phyloP scores from a whole-genome alignment of 2,888 invertebrate species.

The Andrena trimmerana region DNA sequence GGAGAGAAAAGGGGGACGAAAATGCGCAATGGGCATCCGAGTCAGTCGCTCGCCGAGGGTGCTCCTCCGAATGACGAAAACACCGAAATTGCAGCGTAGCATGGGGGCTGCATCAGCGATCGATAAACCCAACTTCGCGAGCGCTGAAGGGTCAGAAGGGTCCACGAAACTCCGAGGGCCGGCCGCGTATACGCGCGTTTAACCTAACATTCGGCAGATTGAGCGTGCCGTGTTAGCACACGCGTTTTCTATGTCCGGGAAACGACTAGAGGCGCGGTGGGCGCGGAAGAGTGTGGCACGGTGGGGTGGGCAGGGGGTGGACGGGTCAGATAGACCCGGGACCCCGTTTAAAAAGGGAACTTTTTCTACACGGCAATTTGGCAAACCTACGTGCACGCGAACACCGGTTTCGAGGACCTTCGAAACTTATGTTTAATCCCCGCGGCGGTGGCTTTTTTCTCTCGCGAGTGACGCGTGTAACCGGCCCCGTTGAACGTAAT shows the following conservation, averaged over 20 bases:
- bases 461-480: constrained; percentile 50
- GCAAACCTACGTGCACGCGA: constrained; percentile 77
- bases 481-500: constrained; percentile 72
- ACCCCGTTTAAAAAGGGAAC: constrained; percentile 68
- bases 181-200: constrained; percentile 64
- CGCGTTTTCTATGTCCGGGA: constrained; percentile 69
- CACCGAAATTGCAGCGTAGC: constrained; percentile 60
- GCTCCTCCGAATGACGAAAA: constrained; percentile 61
- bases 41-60: constrained; percentile 28
- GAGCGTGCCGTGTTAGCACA: constrained; percentile 62
- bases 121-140: constrained; percentile 72
- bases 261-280: constrained; percentile 56
- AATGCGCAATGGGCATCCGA: constrained; percentile 8
- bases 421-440: constrained; percentile 76
- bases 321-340: constrained; percentile 57
- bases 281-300: constrained; percentile 30
- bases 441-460: constrained; percentile 48
- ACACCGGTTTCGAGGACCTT: constrained; percentile 77
- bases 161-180: constrained; percentile 66
- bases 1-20: constrained; percentile 7
- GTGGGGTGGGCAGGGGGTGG: neutral
- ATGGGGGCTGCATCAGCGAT: constrained; percentile 70
- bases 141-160: constrained; percentile 68
- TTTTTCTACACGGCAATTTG: constrained; percentile 81
- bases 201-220: constrained; percentile 69